Evolutionary conservation across 2,888 invertebrate species (phyloP), one percentile per base, ranked within the genome.

Genomic region (Machimus rusticus): DNA sequence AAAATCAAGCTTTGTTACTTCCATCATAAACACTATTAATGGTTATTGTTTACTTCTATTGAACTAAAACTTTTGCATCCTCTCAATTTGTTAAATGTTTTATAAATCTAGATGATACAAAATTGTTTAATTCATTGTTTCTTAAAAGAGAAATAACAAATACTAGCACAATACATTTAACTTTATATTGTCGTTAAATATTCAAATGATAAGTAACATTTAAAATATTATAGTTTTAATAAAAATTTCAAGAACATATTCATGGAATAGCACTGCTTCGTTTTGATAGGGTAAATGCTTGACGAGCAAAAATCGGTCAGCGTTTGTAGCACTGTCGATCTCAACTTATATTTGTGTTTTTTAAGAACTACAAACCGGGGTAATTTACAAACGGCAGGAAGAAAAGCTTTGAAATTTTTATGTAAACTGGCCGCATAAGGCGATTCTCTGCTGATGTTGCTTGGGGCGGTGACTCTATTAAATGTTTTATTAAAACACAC

Each of bases 91-190:
- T 66, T 37, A 31, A 85, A 74, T 84, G 19, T 28, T 74, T 19
- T 85, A 74, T 74, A 74, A 74, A 46, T 85, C 85, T 85, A 74
- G 74, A 14, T 85, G 84, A 66, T 85, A 74, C 51, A 82, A 82
- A 57, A 82, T 82, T 82, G 82, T 82, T 57, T 82, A 66, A 82
- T 51, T 82, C 43, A 23, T 82, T 82, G 82, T 37, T 55, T 19
- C 81, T 74, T 74, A 74, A 86, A 86, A 86, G 51, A 86, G 46
- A 74, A 19, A 85, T 43, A 85, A 74, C 74, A 86, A 86, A 86
- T 86, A 86, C 86, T 86, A 86, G 74, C 74, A 86, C 86, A 86
- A 86, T 86, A 86, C 86, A 76, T 86, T 39, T 76, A 86, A 46
- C 43, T 76, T 74, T 74, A 85, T 82, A 82, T 57, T 82, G 82